Base-by-base conservation (phyloP, 2,888 invertebrate genomes). In the Hofmannophila pseudospretella region DNA sequence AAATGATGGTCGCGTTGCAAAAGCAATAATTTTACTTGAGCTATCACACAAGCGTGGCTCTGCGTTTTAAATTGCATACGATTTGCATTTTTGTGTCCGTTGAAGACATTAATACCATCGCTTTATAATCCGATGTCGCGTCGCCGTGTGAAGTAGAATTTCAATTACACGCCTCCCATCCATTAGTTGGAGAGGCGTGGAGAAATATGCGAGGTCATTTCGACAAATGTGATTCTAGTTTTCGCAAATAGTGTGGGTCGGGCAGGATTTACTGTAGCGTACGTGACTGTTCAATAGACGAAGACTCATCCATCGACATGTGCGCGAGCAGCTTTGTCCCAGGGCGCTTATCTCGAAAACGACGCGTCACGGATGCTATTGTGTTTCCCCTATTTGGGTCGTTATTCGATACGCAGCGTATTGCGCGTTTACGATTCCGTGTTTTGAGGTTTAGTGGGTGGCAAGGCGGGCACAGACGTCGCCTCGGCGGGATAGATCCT, bases 281-380 rank as follows among this genome's bases (percentile, higher is more conserved):
- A 79, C 79, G 79, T 79, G 80, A 75, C 78, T 44, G 51, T 54
- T 75, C 56, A 71, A 77, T 72, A 56, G 67, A 44, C 41, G 39
- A 40, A 52, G 49, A 46, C 45, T 48, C 50, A 58, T 54, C 54
- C 42, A 56, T 45, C 44, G 49, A 46, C 49, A 59, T 58, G 44
- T 60, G 58, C 56, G 42, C 48, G 43, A 51, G 42, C 45, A 52
- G 58, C 58, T 56, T 69, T 65, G 66, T 55, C 54, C 51, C 47
- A 49, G 44, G 44, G 40, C 39, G 61, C 59, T 68, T 70, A 70
- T 69, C 63, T 67, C 52, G 49, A 66, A 70, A 70, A 44, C 51
- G 58, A 51, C 61, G 54, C 61, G 68, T 74, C 69, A 66, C 58
- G 58, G 50, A 53, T 47, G 47, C 64, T 58, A 65, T 73, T 76